phyloP scores from a whole-genome alignment of 2,797 vertebrate genomes.

The Eulemur coronatus region DNA sequence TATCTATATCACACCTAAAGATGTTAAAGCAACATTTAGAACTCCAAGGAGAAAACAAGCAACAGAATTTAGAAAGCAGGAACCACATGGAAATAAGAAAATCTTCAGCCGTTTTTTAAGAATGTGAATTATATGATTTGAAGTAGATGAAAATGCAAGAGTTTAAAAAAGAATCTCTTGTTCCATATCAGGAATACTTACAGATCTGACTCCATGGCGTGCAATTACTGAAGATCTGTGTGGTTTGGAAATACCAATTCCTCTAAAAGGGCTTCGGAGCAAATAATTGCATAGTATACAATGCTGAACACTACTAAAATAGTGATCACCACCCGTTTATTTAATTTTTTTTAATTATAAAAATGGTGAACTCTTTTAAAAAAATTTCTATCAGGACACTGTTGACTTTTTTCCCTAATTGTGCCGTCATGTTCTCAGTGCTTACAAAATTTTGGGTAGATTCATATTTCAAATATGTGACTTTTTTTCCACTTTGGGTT shows the following conservation, averaged over 20 bases:
- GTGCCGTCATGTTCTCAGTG: slow-evolving; percentile 13
- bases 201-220: slow-evolving; percentile 53
- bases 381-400: slow-evolving; percentile 14
- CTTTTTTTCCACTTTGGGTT: slow-evolving; percentile 36
- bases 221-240: slow-evolving; percentile 46
- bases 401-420: not conserved
- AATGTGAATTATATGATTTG: slow-evolving; percentile 68
- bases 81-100: slow-evolving; percentile 73
- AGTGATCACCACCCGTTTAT: not conserved
- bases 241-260: slow-evolving; percentile 38
- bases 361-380: slow-evolving; percentile 41
- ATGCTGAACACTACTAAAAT: not conserved
- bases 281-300: not conserved
- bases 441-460: slow-evolving; percentile 43
- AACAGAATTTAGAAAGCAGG: slow-evolving; percentile 76
- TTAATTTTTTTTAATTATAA: slow-evolving; percentile 39
- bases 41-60: slow-evolving; percentile 77
- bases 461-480: slow-evolving; percentile 42
- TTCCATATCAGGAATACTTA: slow-evolving; percentile 70
- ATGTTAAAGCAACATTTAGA: slow-evolving; percentile 82
- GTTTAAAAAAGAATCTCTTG: slow-evolving; percentile 74
- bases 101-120: slow-evolving; percentile 75
- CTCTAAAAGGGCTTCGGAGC: slow-evolving; percentile 8
- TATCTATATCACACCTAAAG: slow-evolving; percentile 81
- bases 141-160: slow-evolving; percentile 59